Base-by-base conservation (phyloP, 2,888 invertebrate species). In the Perizoma affinitatum region DNA sequence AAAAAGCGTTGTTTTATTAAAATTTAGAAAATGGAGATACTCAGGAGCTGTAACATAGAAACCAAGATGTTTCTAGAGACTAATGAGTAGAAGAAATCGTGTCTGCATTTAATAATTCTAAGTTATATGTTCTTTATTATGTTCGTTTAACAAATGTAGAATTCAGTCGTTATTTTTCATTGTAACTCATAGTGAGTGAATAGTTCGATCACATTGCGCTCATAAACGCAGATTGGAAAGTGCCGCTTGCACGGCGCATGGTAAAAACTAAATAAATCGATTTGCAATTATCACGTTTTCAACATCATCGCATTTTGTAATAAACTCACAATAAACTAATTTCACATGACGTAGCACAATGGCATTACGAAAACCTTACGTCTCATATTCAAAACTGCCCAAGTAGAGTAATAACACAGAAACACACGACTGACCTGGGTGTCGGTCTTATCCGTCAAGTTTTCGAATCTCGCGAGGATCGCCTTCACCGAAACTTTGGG, bases 401-500 rank as follows among this genome's bases (percentile, higher is more conserved):
- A 52, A 63, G 55, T 55, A 63, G 61, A 63, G 55, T 58, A 55
- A 56, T 57, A 63, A 45, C 66, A 59, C 61, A 38, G 44, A 59
- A 51, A 48, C 64, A 62, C 50, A 54, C 52, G 65, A 70, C 70
- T 79, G 79, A 80, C 80, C 80, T 80, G 80, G 59, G 68, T 73
- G 66, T 92, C 88, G 71, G 85, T 84, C 74, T 92, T 93, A 73
- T 92, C 90, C 63, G 86, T 94, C 70, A 95, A 92, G 78, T 95
- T 95, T 86, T 96, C 97, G 86, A 97, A 97, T 68, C 96, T 93
- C 56, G 96, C 96, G 73, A 96, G 92, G 71, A 97, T 96, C 80
- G 96, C 96, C 80, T 96, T 95, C 67, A 96, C 96, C 67, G 96
- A 96, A 75, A 96, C 94, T 89, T 97, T 96, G n/a, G 95, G 95